Percentiles rank a stretch among this genome's conserved stretches.
Conservation (phyloP, 2,888 invertebrate genomes). For the Melolontha melolontha region DNA sequence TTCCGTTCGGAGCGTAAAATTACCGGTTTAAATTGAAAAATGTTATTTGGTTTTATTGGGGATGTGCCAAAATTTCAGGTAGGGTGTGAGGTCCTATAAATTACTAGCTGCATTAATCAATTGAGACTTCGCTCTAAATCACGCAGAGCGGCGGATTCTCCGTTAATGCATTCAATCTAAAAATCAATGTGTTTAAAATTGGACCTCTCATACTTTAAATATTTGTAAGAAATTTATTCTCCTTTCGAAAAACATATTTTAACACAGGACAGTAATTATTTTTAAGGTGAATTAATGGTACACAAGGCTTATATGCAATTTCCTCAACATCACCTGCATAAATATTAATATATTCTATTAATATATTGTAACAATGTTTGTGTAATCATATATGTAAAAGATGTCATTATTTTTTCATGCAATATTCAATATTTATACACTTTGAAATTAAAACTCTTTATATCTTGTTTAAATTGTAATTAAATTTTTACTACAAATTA, state of each 20-base stretch:
- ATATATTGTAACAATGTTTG: too few relatives aligned
- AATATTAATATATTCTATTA: too few relatives aligned
- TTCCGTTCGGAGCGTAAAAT: conserved; percentile 22
- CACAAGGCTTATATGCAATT: too few relatives aligned
- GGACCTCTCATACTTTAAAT: conserved; percentile 11
- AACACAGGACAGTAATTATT: too few relatives aligned
- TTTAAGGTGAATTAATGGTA: too few relatives aligned
- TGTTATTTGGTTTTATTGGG: conserved; percentile 21
- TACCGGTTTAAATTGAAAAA: conserved; percentile 26
- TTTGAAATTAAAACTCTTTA: too few relatives aligned
- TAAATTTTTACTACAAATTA: too few relatives aligned
- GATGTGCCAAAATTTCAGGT: conserved; percentile 24
- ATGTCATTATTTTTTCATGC: too few relatives aligned
- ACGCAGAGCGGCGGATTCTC: conserved; percentile 7
- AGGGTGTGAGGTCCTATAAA: conserved; percentile 33
- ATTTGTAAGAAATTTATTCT: background rate
- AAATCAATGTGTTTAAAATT: conserved; percentile 28
- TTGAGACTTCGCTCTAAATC: conserved; percentile 26
- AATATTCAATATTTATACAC: too few relatives aligned
- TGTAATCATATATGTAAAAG: too few relatives aligned
- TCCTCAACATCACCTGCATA: too few relatives aligned
- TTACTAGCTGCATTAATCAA: conserved; percentile 30
- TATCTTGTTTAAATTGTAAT: too few relatives aligned
- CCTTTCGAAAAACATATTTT: background rate
- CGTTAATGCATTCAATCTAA: conserved; percentile 14